These are phyloP conservation scores for Micromys minutus DNA, from an alignment of 2,113 vertebrate species.

Conservation along the genomic window DNA sequence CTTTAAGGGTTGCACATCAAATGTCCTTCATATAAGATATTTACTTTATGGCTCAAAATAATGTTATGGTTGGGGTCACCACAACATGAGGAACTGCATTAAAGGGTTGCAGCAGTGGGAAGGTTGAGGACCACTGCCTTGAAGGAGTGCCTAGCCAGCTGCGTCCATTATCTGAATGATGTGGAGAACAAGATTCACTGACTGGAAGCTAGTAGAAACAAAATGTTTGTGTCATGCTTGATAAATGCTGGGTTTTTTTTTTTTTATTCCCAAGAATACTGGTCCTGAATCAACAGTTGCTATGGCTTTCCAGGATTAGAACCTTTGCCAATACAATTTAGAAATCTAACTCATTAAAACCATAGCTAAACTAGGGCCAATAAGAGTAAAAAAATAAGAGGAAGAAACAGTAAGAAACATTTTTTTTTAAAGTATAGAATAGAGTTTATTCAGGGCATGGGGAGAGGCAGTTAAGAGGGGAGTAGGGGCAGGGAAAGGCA, in stretches of 20 bases:
- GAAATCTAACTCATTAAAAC: not conserved
- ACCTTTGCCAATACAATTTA: not conserved
- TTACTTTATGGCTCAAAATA: not conserved
- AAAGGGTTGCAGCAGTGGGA: not conserved
- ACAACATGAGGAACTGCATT: not conserved
- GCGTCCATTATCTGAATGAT: not conserved
- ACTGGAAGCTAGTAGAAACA: not conserved
- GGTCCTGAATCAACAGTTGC: not conserved
- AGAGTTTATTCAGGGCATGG: no score
- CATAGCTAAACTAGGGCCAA: not conserved
- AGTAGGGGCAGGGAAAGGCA: no score
- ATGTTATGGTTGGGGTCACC: not conserved
- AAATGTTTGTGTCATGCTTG: not conserved
- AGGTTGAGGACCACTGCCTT: not conserved
- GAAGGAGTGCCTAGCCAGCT: not conserved
- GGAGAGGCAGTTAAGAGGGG: no score
- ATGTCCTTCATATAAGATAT: not conserved
- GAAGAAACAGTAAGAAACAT: no score
- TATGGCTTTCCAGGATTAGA: not conserved
- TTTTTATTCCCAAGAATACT: not conserved
- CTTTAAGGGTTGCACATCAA: not conserved
- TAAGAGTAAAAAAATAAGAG: not conserved
- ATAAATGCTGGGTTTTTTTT: not conserved
- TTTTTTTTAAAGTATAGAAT: no score
- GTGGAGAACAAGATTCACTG: not conserved